phyloP scores from a whole-genome alignment of 2,797 vertebrate genomes.

The Hippopotamyrus pictus region DNA sequence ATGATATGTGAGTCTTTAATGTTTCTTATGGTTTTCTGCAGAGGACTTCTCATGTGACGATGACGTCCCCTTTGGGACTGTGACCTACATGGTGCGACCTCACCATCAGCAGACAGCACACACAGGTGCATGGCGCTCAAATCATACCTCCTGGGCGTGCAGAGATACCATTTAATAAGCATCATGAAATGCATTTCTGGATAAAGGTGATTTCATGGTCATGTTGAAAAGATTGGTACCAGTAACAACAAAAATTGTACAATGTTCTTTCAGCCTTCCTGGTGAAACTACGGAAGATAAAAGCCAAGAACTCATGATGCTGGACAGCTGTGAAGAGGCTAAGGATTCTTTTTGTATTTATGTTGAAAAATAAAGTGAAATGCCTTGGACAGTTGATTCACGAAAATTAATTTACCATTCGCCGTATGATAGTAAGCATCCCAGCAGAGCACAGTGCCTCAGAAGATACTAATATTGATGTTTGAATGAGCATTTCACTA shows the following conservation, averaged over 20 bases:
- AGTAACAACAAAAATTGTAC: not conserved
- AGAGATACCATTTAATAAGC: not conserved
- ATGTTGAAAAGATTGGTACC: not conserved
- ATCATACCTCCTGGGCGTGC: not conserved
- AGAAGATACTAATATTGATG: not conserved
- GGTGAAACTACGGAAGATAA: slow-evolving; percentile 77
- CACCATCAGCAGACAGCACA: slow-evolving; percentile 68
- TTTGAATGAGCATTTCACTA: not conserved
- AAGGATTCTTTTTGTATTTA: not conserved
- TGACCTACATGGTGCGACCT: slow-evolving; percentile 77
- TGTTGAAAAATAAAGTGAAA: not conserved
- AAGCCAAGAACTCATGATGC: not conserved
- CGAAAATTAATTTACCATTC: not conserved
- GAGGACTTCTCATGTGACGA: slow-evolving; percentile 24
- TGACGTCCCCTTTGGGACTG: slow-evolving; percentile 41
- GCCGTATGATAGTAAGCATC: not conserved
- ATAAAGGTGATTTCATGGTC: not conserved
- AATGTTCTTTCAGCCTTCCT: slow-evolving; percentile 76
- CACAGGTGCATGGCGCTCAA: slow-evolving; percentile 65
- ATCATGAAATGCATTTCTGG: not conserved
- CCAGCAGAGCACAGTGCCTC: not conserved
- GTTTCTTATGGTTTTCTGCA: slow-evolving; percentile 27
- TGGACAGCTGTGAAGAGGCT: not conserved
- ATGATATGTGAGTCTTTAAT: not conserved
- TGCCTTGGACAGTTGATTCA: slow-evolving; percentile 12